Evolutionary conservation across 2,113 vertebrate species (phyloP), one percentile per base, ranked within the genome.

Genomic region (Myanophis thanlyinensis): DNA sequence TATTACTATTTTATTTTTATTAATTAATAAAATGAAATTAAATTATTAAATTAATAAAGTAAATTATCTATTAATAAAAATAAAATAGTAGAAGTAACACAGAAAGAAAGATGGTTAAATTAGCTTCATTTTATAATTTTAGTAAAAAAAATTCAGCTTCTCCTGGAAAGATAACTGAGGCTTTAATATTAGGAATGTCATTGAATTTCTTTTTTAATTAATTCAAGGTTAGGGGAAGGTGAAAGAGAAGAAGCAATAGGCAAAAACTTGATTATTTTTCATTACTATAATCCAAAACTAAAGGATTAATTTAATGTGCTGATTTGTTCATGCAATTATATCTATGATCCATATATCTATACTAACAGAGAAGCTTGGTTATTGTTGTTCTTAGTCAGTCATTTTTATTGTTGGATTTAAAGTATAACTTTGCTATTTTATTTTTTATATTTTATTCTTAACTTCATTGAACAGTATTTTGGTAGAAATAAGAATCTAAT

Each of bases 141-240:
- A 0, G 49, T 85, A 80, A 85, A 94, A 93, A n/a, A n/a, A n/a
- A n/a, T 93, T 87, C 49, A 91, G 80, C 0, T 0, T 48, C 27
- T 73, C 20, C 88, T 91, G 85, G 94, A 92, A 91, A 89, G 13
- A 94, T 94, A 95, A 94, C 92, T 89, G 62, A 1, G 15, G 35
- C 91, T 95, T 96, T 94, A 95, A 67, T 97, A 93, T 95, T 92
- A 94, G 90, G 94, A 94, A 92, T 94, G 94, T 93, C 91, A 95
- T 92, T 95, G 94, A 97, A 97, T 96, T 97, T 97, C 87, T 92
- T 93, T 89, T 95, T 97, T 96, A 97, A 97, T 97, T 97, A 97
- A 98, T 90, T 91, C 95, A 95, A 96, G 97, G 97, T 97, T 96
- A 97, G 0, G 93, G 94, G 22, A 92, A 51, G 92, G 95, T 93